phyloP scores from a whole-genome alignment of 2,113 vertebrate genomes.

The Calypte anna region DNA sequence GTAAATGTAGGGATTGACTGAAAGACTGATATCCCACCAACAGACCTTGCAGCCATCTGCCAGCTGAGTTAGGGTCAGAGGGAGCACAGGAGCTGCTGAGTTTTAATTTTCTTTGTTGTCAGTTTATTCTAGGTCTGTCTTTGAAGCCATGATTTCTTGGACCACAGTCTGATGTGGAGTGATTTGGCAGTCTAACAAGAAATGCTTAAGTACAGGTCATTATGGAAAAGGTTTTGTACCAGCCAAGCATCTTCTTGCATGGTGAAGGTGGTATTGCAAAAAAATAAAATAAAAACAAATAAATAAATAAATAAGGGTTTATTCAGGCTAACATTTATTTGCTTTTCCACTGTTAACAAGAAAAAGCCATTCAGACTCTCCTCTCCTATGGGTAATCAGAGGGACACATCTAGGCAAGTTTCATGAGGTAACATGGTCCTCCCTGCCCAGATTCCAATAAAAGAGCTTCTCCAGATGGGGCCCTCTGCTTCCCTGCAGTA shows the following conservation, averaged over 20 bases:
- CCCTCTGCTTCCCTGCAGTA: neutral
- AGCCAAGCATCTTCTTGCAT: neutral
- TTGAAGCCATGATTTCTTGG: neutral
- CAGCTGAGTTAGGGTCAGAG: neutral
- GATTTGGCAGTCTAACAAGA: neutral
- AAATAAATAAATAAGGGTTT: neutral
- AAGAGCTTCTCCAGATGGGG: fast-evolving
- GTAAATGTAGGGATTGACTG: neutral
- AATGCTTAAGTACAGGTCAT: neutral
- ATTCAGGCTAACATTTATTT: neutral
- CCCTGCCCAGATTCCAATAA: neutral
- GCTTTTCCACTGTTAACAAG: neutral
- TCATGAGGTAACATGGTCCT: neutral
- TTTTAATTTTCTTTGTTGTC: neutral
- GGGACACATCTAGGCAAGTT: neutral
- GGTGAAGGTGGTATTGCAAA: neutral
- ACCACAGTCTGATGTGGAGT: neutral
- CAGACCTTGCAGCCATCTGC: fast-evolving
- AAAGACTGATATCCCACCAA: neutral
- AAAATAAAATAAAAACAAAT: neutral
- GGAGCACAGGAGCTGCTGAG: neutral
- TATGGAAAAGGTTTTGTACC: neutral
- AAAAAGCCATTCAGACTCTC: neutral
- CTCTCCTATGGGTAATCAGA: neutral
- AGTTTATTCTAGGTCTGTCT: neutral